These are phyloP conservation scores for Agelastica alni DNA, from an alignment of 2,888 invertebrate species.

Conservation along the genomic window DNA sequence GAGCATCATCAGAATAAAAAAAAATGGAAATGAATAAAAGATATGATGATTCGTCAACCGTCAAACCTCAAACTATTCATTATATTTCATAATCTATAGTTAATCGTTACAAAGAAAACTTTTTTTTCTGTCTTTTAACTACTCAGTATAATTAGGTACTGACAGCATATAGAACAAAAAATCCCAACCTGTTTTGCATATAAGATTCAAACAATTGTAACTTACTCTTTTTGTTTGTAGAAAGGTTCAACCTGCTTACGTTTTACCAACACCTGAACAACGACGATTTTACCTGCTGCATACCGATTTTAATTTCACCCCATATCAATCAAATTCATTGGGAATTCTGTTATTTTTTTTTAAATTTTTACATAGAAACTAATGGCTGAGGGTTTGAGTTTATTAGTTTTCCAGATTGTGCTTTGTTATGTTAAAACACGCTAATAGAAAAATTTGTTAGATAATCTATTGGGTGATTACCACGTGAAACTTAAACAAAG, in stretches of 20 bases:
- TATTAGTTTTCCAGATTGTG: conserved; percentile 19
- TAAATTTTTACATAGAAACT: conserved; percentile 12
- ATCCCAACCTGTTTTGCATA: conserved; percentile 33
- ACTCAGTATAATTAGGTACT: conserved; percentile 14
- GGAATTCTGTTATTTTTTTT: conserved; percentile 26
- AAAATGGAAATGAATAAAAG: conserved; percentile 14
- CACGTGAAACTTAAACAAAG: conserved; percentile 17
- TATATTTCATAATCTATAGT: conserved; percentile 25
- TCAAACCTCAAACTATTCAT: conserved; percentile 31
- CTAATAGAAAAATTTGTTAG: conserved; percentile 19
- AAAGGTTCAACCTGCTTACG: conserved; percentile 28
- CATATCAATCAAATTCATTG: conserved; percentile 20
- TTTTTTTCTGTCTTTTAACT: conserved; percentile 10
- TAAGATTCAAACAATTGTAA: conserved; percentile 25
- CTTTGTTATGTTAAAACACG: conserved; percentile 19
- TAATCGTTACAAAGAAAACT: conserved; percentile 12
- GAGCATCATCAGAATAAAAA: conserved; percentile 10
- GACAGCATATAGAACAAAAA: conserved; percentile 23
- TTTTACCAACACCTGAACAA: conserved; percentile 31
- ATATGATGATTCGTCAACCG: conserved; percentile 26
- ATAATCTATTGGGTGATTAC: conserved; percentile 22
- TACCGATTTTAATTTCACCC: conserved; percentile 30
- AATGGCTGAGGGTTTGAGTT: conserved; percentile 8
- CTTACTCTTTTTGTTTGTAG: conserved; percentile 27
- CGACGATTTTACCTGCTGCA: conserved; percentile 30